A percentile compares a stretch with the other conserved stretches of the same genome.
Conservation (phyloP, 2,888 invertebrate species). For the Trachelus stipa region DNA sequence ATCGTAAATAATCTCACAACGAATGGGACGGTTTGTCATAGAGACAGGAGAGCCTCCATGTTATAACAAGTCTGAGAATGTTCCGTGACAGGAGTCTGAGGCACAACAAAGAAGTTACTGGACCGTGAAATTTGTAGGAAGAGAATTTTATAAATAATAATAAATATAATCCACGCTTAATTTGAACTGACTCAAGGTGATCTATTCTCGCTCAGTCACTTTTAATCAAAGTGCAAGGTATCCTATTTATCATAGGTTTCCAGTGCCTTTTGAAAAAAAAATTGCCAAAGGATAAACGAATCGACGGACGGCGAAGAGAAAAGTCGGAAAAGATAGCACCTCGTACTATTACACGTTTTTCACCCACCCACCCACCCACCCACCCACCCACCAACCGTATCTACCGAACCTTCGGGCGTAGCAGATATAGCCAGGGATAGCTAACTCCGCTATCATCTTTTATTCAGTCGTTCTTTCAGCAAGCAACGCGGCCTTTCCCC, state of each 20-base stretch:
- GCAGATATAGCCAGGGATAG: background rate
- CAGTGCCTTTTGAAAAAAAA: background rate
- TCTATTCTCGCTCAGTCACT: background rate
- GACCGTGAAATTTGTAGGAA: background rate
- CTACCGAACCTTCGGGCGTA: background rate
- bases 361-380: no score
- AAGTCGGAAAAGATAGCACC: background rate
- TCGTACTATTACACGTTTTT: background rate
- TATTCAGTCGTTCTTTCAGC: constrained; percentile 47
- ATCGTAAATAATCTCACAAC: constrained; percentile 46
- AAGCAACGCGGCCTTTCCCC: constrained; percentile 35
- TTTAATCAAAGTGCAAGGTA: background rate
- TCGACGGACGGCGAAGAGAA: background rate
- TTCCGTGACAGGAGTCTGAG: background rate
- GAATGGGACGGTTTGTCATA: constrained; percentile 10
- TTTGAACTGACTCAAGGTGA: background rate
- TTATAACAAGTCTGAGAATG: background rate
- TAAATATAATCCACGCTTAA: background rate
- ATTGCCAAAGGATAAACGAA: background rate
- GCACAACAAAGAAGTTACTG: background rate
- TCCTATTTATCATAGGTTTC: background rate
- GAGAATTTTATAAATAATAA: background rate
- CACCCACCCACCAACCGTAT: no score
- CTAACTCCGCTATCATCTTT: constrained; percentile 32
- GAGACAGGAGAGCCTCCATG: constrained; percentile 3